These are phyloP conservation scores for Siniperca chuatsi DNA, from an alignment of 2,113 vertebrate species.

Conservation along the genomic window DNA sequence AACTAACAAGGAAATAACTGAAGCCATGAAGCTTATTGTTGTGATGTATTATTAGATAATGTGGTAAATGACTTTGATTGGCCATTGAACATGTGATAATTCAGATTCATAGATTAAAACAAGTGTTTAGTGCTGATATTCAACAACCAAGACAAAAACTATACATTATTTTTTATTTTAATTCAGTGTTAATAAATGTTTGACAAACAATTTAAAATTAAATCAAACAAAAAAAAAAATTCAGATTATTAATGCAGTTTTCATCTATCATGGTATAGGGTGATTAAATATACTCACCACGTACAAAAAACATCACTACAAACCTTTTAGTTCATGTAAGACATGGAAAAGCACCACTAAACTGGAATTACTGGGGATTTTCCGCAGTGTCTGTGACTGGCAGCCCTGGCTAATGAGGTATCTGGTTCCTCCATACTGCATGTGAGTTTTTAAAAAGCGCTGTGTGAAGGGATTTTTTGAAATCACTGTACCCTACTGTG, in stretches of 20 bases:
- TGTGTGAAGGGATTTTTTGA: slow-evolving; percentile 11
- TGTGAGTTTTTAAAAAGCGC: slow-evolving; percentile 7
- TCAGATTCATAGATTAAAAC: neutral
- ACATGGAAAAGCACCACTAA: neutral
- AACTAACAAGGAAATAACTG: neutral
- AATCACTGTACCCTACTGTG: slow-evolving; percentile 4
- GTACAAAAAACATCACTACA: neutral
- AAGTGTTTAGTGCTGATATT: neutral
- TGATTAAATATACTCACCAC: slow-evolving; percentile 13
- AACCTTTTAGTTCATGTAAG: slow-evolving; percentile 14
- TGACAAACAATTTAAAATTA: neutral
- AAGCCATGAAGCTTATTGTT: neutral
- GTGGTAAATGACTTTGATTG: neutral
- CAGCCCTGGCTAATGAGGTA: slow-evolving; percentile 46
- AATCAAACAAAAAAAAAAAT: too few relatives aligned
- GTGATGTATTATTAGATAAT: neutral
- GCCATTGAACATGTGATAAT: neutral
- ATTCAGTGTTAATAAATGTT: neutral
- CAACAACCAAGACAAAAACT: neutral
- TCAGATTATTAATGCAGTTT: neutral
- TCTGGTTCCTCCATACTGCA: slow-evolving; percentile 3
- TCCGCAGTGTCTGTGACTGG: slow-evolving; percentile 15
- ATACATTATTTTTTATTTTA: too few relatives aligned
- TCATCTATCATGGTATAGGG: neutral
- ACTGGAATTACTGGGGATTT: slow-evolving; percentile 28